Evolutionary conservation across 2,113 vertebrate genomes (phyloP).

Genomic region (Rousettus leschenaultii): DNA sequence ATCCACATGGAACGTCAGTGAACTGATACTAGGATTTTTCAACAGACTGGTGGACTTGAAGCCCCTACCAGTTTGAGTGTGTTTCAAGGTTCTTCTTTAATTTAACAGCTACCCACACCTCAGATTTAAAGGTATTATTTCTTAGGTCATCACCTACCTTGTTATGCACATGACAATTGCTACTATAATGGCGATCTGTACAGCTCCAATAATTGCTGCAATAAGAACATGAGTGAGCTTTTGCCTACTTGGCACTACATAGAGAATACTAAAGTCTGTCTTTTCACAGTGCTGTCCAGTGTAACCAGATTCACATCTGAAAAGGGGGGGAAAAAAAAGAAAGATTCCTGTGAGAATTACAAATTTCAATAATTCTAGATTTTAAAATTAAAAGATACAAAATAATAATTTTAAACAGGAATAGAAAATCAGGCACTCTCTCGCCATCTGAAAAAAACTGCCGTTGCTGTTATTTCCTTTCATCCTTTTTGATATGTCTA

Average conservation of each 20-base stretch:
- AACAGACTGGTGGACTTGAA: not conserved
- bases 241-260: slow-evolving; percentile 96
- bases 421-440: not conserved
- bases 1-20: not conserved
- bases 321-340: slow-evolving; percentile 64
- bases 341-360: slow-evolving; percentile 18
- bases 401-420: not conserved
- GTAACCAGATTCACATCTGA: slow-evolving; percentile 94
- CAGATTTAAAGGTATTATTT: not conserved
- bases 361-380: not conserved
- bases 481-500: not conserved
- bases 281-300: slow-evolving; percentile 95
- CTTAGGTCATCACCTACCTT: slow-evolving; percentile 83
- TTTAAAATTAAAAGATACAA: slow-evolving; percentile 50
- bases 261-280: slow-evolving; percentile 96
- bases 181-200: slow-evolving; percentile 97
- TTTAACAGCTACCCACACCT: not conserved
- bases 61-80: not conserved
- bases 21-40: not conserved
- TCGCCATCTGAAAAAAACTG: not conserved
- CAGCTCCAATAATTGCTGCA: slow-evolving; percentile 95
- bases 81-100: not conserved
- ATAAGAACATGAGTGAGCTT: slow-evolving; percentile 97
- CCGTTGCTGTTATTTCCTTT: not conserved
- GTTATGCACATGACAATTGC: slow-evolving; percentile 99